Conservation (phyloP, 2,113 vertebrate species). For the Atherinomorus stipes region DNA sequence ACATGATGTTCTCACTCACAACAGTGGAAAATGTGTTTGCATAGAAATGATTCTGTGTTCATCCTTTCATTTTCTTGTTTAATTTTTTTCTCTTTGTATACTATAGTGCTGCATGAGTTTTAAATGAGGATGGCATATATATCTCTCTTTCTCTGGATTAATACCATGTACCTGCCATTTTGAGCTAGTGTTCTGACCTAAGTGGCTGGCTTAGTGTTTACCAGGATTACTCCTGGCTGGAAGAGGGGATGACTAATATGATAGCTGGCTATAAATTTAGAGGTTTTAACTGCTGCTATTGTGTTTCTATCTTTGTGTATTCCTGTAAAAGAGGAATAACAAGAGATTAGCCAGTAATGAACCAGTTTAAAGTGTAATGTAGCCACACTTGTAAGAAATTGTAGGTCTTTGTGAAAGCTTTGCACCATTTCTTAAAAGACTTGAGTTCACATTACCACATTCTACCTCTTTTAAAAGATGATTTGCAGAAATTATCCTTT, state of each 20-base stretch:
- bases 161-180: slow-evolving; percentile 49
- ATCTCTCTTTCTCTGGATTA: slow-evolving; percentile 15
- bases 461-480: slow-evolving; percentile 19
- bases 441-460: not conserved
- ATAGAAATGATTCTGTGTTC: not conserved
- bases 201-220: slow-evolving; percentile 34
- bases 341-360: slow-evolving; percentile 12
- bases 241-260: slow-evolving; percentile 38
- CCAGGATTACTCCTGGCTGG: slow-evolving; percentile 31
- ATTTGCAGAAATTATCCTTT: slow-evolving; percentile 12
- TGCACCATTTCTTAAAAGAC: slow-evolving; percentile 19
- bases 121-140: slow-evolving; percentile 11
- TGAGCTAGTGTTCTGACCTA: slow-evolving; percentile 47
- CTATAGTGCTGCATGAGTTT: slow-evolving; percentile 8
- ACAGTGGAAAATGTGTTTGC: slow-evolving; percentile 1
- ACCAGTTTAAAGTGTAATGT: slow-evolving; percentile 11
- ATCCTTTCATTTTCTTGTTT: too few species aligned
- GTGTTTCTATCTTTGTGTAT: not conserved
- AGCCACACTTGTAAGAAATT: slow-evolving; percentile 7
- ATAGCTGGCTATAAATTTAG: slow-evolving; percentile 27
- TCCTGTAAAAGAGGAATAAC: not conserved
- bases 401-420: slow-evolving; percentile 6
- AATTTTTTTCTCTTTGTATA: not conserved
- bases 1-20: not conserved
- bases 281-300: slow-evolving; percentile 25